These are phyloP conservation scores for Semotilus atromaculatus DNA, from an alignment of 2,797 vertebrate species.

Conservation along the genomic window DNA sequence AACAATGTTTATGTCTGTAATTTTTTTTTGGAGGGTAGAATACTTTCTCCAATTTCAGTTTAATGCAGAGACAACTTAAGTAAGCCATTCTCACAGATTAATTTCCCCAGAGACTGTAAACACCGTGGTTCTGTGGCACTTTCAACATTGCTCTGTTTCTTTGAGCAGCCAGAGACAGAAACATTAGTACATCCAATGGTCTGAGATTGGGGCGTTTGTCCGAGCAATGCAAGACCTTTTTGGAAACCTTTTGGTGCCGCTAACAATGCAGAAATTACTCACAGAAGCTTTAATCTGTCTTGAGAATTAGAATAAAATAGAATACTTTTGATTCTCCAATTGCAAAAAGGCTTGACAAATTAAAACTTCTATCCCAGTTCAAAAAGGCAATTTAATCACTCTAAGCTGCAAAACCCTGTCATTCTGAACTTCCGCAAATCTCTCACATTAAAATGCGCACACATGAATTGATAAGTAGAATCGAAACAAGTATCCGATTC, in stretches of 20 bases:
- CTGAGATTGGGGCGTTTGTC: not conserved
- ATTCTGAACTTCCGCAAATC: not conserved
- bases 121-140: constrained; percentile 25
- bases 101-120: constrained; percentile 27
- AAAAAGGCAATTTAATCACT: not conserved
- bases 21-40: not conserved
- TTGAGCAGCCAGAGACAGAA: not conserved
- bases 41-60: constrained; percentile 14
- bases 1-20: constrained; percentile 20
- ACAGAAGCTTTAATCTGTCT: not conserved
- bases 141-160: constrained; percentile 27
- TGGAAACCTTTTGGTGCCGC: not conserved
- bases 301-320: not conserved
- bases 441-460: not conserved
- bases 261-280: not conserved
- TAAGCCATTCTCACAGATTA: constrained; percentile 29
- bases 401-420: not conserved
- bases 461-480: not conserved
- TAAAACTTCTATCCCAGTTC: not conserved
- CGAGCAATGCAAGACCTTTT: not conserved
- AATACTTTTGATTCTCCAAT: not conserved
- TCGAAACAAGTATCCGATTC: not conserved
- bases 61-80: constrained; percentile 35
- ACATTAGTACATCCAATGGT: not conserved
- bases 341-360: not conserved